Conservation (phyloP, 2,888 invertebrate species). For the Patella caerulea region DNA sequence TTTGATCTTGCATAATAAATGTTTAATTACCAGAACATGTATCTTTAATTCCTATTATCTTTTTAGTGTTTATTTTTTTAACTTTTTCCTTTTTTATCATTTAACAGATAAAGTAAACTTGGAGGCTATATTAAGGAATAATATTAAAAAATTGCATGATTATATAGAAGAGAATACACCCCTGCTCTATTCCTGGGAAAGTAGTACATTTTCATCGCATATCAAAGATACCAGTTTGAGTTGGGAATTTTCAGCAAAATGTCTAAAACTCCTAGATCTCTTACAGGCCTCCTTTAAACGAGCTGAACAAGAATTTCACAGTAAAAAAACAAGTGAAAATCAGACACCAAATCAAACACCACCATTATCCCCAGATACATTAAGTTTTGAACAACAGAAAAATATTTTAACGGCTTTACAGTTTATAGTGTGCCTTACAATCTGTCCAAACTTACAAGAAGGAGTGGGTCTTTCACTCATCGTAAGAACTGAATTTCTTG, state of each 20-base stretch:
- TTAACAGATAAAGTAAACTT: background rate
- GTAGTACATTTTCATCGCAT: slow-evolving; percentile 18
- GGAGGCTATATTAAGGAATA: background rate
- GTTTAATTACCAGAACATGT: no score
- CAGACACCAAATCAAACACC: slow-evolving; percentile 44
- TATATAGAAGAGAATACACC: background rate
- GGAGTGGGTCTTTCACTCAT: slow-evolving; percentile 77
- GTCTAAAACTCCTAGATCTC: slow-evolving; percentile 42
- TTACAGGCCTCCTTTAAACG: slow-evolving; percentile 36
- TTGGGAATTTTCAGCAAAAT: slow-evolving; percentile 46
- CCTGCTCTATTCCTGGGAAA: background rate
- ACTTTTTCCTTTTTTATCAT: no score
- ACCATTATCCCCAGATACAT: slow-evolving; percentile 56
- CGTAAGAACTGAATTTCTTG: slow-evolving; percentile 71
- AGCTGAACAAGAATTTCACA: slow-evolving; percentile 30
- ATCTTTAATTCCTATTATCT: no score
- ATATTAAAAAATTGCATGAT: background rate
- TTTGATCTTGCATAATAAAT: no score
- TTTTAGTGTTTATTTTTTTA: no score
- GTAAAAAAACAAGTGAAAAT: slow-evolving; percentile 12
- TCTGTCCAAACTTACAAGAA: slow-evolving; percentile 79
- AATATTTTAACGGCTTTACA: slow-evolving; percentile 78
- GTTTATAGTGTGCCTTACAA: slow-evolving; percentile 78
- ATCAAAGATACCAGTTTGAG: slow-evolving; percentile 20
- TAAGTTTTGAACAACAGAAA: slow-evolving; percentile 81